Conservation (phyloP, 2,888 invertebrate species). For the Synanthedon andrenaeformis region DNA sequence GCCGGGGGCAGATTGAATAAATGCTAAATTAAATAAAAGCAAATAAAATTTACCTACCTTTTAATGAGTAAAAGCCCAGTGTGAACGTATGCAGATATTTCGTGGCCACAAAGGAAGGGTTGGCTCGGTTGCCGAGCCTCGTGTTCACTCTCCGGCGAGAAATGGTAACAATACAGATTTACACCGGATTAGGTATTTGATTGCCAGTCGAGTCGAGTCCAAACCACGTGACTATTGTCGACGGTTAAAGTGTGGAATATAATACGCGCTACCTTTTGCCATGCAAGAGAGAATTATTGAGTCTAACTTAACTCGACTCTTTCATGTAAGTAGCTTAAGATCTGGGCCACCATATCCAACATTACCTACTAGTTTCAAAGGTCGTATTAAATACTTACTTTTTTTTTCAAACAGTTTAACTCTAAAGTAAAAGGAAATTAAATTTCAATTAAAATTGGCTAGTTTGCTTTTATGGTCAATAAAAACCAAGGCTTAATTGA, state of each 20-base stretch:
- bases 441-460: no score
- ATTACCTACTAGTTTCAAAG: no score
- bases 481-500: no score
- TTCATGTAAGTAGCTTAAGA: no score
- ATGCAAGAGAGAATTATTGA: neutral
- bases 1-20: slow-evolving; percentile 66
- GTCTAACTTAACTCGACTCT: neutral
- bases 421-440: no score
- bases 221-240: slow-evolving; percentile 8
- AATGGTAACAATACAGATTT: slow-evolving; percentile 22
- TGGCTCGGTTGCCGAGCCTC: slow-evolving; percentile 12
- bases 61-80: slow-evolving; percentile 50
- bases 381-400: no score
- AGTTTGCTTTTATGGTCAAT: no score
- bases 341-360: no score
- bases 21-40: slow-evolving; percentile 70
- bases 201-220: slow-evolving; percentile 34
- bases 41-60: slow-evolving; percentile 52
- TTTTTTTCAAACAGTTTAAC: no score
- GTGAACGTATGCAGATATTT: slow-evolving; percentile 43
- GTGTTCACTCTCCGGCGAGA: slow-evolving; percentile 20
- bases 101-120: slow-evolving; percentile 41
- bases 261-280: slow-evolving; percentile 13
- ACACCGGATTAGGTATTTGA: slow-evolving; percentile 29
- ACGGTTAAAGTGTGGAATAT: slow-evolving; percentile 6